phyloP scores from a whole-genome alignment of 2,797 vertebrate species.

The Helicolenus hilgendorfi region DNA sequence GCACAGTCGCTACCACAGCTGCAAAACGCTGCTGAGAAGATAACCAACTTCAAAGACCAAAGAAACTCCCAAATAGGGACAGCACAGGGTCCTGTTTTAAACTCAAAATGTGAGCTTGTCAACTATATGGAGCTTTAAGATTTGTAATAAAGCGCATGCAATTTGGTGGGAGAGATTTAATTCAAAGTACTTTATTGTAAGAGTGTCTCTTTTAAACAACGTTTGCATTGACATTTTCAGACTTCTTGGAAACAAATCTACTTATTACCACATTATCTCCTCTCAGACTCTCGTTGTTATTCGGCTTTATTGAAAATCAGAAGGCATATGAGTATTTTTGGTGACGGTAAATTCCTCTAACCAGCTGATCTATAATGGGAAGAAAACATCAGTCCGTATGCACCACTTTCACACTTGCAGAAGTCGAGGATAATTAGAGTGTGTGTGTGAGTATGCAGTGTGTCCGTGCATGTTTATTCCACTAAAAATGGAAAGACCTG shows the following conservation, averaged over 20 bases:
- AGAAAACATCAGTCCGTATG: slow-evolving; percentile 20
- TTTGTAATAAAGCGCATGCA: slow-evolving; percentile 27
- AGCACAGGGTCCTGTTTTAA: slow-evolving; percentile 33
- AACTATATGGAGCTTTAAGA: slow-evolving; percentile 9
- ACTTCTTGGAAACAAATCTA: slow-evolving; percentile 47
- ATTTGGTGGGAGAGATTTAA: background rate
- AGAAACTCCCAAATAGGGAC: slow-evolving; percentile 35
- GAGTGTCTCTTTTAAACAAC: slow-evolving; percentile 2
- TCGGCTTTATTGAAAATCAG: slow-evolving; percentile 49
- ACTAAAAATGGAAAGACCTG: background rate
- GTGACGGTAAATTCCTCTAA: slow-evolving; percentile 43
- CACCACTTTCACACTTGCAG: slow-evolving; percentile 3
- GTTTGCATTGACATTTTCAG: slow-evolving; percentile 44
- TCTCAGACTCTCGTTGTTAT: background rate
- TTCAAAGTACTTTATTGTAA: slow-evolving; percentile 16
- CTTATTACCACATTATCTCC: slow-evolving; percentile 14
- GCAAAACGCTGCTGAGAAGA: slow-evolving; percentile 60
- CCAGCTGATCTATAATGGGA: slow-evolving; percentile 24
- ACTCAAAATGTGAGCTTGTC: slow-evolving; percentile 14
- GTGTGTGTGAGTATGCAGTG: background rate
- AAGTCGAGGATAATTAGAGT: slow-evolving; percentile 20
- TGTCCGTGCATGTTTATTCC: background rate
- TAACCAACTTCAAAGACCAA: slow-evolving; percentile 72
- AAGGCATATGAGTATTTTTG: slow-evolving; percentile 6
- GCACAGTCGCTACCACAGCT: slow-evolving; percentile 49